Conservation (phyloP, 2,113 vertebrate genomes). For the Cricetomys ansorgei region DNA sequence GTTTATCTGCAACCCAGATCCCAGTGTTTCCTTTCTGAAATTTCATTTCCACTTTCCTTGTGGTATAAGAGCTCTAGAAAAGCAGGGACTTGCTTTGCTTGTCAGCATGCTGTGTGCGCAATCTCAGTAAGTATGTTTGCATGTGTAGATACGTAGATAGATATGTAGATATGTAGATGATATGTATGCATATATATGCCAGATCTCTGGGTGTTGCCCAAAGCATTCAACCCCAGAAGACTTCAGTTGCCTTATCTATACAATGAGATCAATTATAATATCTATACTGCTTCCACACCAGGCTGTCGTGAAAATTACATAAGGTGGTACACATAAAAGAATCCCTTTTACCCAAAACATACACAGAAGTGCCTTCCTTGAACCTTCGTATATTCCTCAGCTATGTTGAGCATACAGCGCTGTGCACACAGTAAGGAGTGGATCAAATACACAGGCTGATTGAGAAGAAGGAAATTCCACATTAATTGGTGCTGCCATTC, state of each 20-base stretch:
- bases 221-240: constrained; percentile 47
- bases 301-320: neutral
- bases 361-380: neutral
- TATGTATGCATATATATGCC: too few relatives aligned
- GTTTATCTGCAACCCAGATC: neutral
- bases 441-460: neutral
- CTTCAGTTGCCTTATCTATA: neutral
- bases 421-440: neutral
- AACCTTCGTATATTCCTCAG: neutral
- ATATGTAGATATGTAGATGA: too few relatives aligned
- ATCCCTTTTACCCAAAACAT: constrained; percentile 19
- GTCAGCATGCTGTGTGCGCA: neutral
- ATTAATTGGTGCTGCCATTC: neutral
- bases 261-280: neutral
- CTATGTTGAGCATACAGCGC: neutral
- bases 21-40: neutral
- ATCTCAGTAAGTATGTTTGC: neutral
- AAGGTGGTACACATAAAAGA: neutral
- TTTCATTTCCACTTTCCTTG: neutral
- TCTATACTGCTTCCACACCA: neutral
- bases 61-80: neutral
- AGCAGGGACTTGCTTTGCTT: neutral
- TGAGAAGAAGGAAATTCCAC: neutral
- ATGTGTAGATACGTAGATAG: too few relatives aligned
- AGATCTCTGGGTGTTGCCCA: neutral